Evolutionary conservation across 1,140 invertebrate species (phyloP), one percentile per base, ranked within the genome.

Genomic region (Drosophila yakuba): DNA sequence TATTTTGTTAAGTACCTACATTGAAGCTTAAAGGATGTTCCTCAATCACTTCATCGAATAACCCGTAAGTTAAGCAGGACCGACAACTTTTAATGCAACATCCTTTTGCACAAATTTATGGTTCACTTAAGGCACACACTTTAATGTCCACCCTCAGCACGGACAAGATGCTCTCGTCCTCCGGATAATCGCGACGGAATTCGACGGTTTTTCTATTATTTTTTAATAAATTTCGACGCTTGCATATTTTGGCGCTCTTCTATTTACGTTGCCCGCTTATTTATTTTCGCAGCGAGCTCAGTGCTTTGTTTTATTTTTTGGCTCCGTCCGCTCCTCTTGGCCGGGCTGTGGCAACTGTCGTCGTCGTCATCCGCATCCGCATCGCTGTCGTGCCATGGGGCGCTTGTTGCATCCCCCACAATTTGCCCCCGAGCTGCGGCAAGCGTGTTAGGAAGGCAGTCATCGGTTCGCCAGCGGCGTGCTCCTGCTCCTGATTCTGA

Each of bases 391-490:
- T 80, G 73, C 77, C 61, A 58, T 69, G 61, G 62, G 83, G 86
- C 80, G 84, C 80, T 89, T 84, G 69, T 74, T 90, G 85, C 84
- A 90, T 72, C 51, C 66, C 43, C 60, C 32, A 10, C 1, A 15
- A n/a, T 20, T 50, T 41, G 28, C 73, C 55, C 59, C 35, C 15
- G 23, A 52, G 51, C 57, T 23, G 61, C 45, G 56, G 51, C 52
- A 60, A 78, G 74, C 74, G 60, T 76, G 74, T 59, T 76, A 44
- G 35, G 32, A 74, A 17, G 72, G 54, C 62, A 58, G 73, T 55
- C 61, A 76, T 81, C 78, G 81, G 74, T 80, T 62, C 74, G 81
- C 81, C 82, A 71, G 82, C 82, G 82, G 81, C 81, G 85, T 85
- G 82, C 74, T 71, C 39, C 54, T 67, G 68, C 52, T 36, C n/a